Conservation (phyloP, 2,888 invertebrate species). For the Lepidocyrtoides sp. region DNA sequence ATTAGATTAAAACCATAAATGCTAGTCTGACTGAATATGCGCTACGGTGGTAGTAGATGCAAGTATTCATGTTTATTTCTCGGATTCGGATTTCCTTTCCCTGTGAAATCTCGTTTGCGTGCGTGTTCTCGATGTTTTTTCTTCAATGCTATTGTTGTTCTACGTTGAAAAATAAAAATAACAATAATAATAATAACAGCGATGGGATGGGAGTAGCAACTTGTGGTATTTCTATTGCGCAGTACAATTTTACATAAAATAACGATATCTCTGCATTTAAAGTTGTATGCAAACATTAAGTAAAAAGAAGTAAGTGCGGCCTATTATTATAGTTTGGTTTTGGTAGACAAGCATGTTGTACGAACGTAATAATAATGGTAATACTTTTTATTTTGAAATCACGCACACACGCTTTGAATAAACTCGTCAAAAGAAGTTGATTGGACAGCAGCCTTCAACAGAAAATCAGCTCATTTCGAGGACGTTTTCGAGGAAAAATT, state of each 20-base stretch:
- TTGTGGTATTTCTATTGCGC: conserved; percentile 19
- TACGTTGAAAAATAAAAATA: conserved; percentile 24
- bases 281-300: too few relatives aligned
- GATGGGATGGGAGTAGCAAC: conserved; percentile 49
- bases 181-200: conserved; percentile 41
- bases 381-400: conserved; percentile 5
- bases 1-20: conserved; percentile 55
- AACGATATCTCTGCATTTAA: background rate
- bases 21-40: background rate
- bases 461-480: conserved; percentile 6
- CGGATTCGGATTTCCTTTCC: conserved; percentile 49
- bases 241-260: background rate
- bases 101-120: conserved; percentile 54
- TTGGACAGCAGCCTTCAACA: conserved; percentile 35
- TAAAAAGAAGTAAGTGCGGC: too few relatives aligned
- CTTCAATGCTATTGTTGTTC: conserved; percentile 35
- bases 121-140: conserved; percentile 36
- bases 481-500: background rate
- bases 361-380: background rate
- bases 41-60: background rate
- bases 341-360: too few relatives aligned
- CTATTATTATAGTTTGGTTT: too few relatives aligned
- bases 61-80: conserved; percentile 49
- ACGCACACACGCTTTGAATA: background rate
- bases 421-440: background rate